Percentiles rank a stretch among this genome's conserved stretches.
phyloP scores from a whole-genome alignment of 2,113 vertebrate genomes.

The Epinephelus cyanopodus region DNA sequence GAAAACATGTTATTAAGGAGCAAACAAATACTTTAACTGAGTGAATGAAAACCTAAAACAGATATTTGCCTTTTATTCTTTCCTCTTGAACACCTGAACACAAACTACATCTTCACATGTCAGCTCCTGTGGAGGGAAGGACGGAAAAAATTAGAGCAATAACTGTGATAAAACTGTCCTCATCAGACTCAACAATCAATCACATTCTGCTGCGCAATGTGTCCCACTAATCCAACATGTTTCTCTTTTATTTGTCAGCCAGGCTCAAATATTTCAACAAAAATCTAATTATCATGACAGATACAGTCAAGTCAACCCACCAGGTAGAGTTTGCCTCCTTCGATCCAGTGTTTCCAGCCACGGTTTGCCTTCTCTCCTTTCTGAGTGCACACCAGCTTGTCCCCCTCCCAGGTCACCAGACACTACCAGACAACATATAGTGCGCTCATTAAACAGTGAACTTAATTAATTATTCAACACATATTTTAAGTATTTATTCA shows the following conservation, averaged over 20 bases:
- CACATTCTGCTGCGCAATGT: not conserved
- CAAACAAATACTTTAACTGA: constrained; percentile 3
- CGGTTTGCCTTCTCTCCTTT: constrained; percentile 93
- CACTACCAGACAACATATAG: constrained; percentile 78
- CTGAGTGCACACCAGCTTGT: constrained; percentile 90
- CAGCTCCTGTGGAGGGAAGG: constrained; percentile 85
- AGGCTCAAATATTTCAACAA: not conserved
- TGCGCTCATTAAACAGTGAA: not conserved
- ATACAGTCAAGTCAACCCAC: constrained; percentile 78
- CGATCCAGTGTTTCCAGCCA: constrained; percentile 94
- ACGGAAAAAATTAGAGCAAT: not conserved
- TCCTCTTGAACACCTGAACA: constrained; percentile 90
- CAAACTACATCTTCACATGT: constrained; percentile 90
- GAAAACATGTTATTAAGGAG: constrained; percentile 22
- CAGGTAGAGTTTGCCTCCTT: constrained; percentile 89
- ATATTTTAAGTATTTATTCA: not conserved
- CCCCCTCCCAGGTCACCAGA: constrained; percentile 90
- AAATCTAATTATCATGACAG: not conserved
- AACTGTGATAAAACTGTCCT: not conserved
- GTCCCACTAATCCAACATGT: not conserved
- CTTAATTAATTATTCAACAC: not conserved
- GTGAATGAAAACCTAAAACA: constrained; percentile 28
- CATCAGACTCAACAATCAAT: not conserved
- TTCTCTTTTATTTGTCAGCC: not conserved
- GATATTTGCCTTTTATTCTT: constrained; percentile 73